A percentile compares a stretch with the other conserved stretches of the same genome.
phyloP scores from a whole-genome alignment of 2,797 vertebrate genomes.

The Diglossa cyanea region DNA sequence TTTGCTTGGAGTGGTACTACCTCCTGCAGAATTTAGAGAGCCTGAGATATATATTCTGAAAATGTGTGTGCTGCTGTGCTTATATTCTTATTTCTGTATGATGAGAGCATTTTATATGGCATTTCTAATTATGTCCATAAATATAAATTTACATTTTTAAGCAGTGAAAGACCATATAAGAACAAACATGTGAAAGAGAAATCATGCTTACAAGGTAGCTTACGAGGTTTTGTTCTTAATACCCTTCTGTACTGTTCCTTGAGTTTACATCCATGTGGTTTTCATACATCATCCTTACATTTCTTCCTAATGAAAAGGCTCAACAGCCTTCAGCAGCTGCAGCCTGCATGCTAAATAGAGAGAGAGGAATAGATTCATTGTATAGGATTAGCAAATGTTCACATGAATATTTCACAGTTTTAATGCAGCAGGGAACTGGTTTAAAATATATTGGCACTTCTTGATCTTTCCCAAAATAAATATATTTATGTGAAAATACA shows the following conservation, averaged over 20 bases:
- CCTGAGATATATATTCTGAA: background rate
- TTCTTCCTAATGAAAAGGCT: slow-evolving; percentile 35
- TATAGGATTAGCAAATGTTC: slow-evolving; percentile 38
- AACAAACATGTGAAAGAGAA: background rate
- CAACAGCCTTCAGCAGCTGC: slow-evolving; percentile 27
- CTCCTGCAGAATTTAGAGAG: background rate
- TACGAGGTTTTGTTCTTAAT: background rate
- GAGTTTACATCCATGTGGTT: background rate
- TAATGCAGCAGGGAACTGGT: background rate
- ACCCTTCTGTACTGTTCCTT: background rate
- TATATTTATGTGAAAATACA: slow-evolving; percentile 30
- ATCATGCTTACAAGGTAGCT: background rate
- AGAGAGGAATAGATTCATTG: background rate
- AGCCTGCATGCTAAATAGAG: slow-evolving; percentile 39
- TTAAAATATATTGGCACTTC: slow-evolving; percentile 33
- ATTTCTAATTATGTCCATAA: background rate
- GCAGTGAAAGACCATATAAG: background rate
- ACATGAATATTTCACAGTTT: slow-evolving; percentile 47
- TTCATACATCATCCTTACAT: slow-evolving; percentile 30
- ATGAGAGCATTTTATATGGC: background rate
- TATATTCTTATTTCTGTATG: background rate
- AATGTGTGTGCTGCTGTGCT: background rate
- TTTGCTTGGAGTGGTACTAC: background rate
- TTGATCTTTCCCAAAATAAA: slow-evolving; percentile 23
- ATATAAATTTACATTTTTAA: slow-evolving; percentile 1